These are phyloP conservation scores for Chaetorhynchus papuensis DNA, from an alignment of 2,113 vertebrate species.

Conservation along the genomic window DNA sequence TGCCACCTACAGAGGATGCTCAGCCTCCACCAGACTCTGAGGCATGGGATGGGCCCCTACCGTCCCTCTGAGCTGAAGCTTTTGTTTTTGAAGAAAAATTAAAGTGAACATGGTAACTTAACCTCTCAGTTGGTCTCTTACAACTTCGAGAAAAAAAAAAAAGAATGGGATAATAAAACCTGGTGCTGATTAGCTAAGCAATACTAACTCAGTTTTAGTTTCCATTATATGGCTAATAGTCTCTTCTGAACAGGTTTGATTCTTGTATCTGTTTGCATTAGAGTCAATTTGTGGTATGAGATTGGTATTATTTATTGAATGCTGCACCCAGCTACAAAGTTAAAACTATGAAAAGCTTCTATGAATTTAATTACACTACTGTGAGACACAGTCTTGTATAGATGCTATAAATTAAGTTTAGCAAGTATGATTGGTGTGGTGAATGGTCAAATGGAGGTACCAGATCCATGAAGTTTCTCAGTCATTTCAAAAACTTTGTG, in stretches of 20 bases:
- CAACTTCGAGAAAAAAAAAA: background rate
- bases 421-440: background rate
- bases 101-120: conserved; percentile 1
- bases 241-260: conserved; percentile 39
- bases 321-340: conserved; percentile 38
- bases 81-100: background rate
- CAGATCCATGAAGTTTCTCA: background rate
- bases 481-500: background rate
- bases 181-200: conserved; percentile 47
- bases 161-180: background rate
- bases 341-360: conserved; percentile 40
- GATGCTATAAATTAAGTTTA: conserved; percentile 31
- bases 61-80: background rate
- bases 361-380: conserved; percentile 46
- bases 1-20: background rate
- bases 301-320: conserved; percentile 54
- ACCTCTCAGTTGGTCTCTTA: background rate
- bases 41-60: background rate
- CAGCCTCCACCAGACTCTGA: background rate
- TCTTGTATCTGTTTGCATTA: conserved; percentile 61
- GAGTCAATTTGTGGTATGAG: conserved; percentile 49
- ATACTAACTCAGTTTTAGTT: conserved; percentile 42
- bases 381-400: background rate
- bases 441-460: conserved; percentile 18
- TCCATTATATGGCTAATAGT: conserved; percentile 40